Evolutionary conservation across 1,140 invertebrate species (phyloP), one percentile per base, ranked within the genome.

Genomic region (Temnothorax curvispinosus): DNA sequence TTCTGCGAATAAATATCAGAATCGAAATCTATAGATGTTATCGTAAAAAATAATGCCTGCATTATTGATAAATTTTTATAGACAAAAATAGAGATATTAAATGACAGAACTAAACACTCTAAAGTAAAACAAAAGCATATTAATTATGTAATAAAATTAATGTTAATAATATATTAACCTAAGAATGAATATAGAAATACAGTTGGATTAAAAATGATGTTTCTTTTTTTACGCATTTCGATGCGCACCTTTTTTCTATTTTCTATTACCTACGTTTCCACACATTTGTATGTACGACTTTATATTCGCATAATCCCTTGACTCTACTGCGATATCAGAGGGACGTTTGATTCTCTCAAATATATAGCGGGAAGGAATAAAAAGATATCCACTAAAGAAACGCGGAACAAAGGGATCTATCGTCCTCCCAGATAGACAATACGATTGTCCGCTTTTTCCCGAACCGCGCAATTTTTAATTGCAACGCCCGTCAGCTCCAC

Each of bases 381-480:
- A 82, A 60, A 58, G 52, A 58, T 7, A 27, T 41, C n/a, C 5
- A 27, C 56, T 18, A 18, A 50, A 21, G 35, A 21, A 81, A 27
- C 18, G n/a, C 44, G 27, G 18, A 72, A 64, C 72, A 76, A 85
- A 85, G 21, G 21, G 72, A 64, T 47, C 44, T 64, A 52, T 76
- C 72, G n/a, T 82, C 27, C 65, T 82, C 11, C 27, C 67, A 47
- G 52, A 67, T 81, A 41, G 50, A 82, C 52, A 82, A 38, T 72
- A 82, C 52, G 41, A 72, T 47, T 56, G 65, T 44, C 18, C 27
- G 15, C 38, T 32, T 82, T 72, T 82, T 44, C 38, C 27, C 18
- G 67, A 41, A 72, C 65, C 38, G 56, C 27, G 54, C 52, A 72
- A 82, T 72, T 60, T 82, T 82, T 72, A 82, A 82, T 82, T 72